Evolutionary conservation across 2,888 invertebrate species (phyloP).

Genomic region (Troides helena): DNA sequence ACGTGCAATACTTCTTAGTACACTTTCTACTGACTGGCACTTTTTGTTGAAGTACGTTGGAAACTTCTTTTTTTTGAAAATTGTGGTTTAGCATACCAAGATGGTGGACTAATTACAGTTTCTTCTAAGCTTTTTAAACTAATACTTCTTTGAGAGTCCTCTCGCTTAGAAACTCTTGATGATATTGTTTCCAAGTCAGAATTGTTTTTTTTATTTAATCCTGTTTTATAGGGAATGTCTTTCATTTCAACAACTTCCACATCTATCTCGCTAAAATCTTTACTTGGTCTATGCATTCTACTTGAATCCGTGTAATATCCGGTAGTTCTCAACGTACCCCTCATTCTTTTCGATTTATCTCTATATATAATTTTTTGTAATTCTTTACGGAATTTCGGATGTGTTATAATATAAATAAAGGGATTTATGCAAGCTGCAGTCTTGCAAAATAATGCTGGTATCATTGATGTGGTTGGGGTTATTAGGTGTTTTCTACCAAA

Average conservation of each 20-base stretch:
- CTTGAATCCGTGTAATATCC: conserved; percentile 57
- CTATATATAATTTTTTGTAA: conserved; percentile 67
- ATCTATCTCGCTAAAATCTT: conserved; percentile 70
- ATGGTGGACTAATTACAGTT: conserved; percentile 65
- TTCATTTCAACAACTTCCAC: conserved; percentile 79
- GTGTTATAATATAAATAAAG: conserved; percentile 88
- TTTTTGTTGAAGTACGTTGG: conserved; percentile 62
- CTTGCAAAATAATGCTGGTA: conserved; percentile 90
- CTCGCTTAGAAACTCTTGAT: conserved; percentile 54
- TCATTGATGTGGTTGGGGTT: conserved; percentile 86
- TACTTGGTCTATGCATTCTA: conserved; percentile 60
- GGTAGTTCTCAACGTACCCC: conserved; percentile 61
- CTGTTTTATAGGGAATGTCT: conserved; percentile 63
- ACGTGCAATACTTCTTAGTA: background rate
- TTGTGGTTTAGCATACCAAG: conserved; percentile 77
- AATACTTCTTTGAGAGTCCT: conserved; percentile 54
- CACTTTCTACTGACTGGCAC: conserved; percentile 34
- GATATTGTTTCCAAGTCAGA: conserved; percentile 56
- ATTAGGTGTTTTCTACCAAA: conserved; percentile 82
- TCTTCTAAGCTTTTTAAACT: conserved; percentile 68
- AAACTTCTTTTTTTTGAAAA: conserved; percentile 75
- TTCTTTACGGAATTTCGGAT: conserved; percentile 87
- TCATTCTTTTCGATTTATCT: conserved; percentile 63
- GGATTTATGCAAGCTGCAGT: conserved; percentile 90
- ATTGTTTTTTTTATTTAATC: conserved; percentile 37